Conservation (phyloP, 2,888 invertebrate genomes). For the Morpho achilles region DNA sequence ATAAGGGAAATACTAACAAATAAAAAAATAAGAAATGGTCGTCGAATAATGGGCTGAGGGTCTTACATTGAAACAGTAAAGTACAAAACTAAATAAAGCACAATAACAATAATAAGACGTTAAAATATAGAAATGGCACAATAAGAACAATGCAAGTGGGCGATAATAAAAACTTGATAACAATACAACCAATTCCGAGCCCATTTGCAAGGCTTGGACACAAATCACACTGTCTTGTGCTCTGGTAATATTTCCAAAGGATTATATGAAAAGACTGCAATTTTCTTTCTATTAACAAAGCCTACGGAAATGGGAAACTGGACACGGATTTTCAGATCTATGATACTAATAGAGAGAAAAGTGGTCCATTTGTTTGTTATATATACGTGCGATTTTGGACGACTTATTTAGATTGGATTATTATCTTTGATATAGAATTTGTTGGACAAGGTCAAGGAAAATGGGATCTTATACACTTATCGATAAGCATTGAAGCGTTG, state of each 20-base stretch:
- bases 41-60: too few relatives aligned
- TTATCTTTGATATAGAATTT: too few relatives aligned
- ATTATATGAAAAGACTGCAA: conserved; percentile 22
- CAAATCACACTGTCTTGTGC: conserved; percentile 23
- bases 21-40: too few relatives aligned
- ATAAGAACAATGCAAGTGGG: conserved; percentile 20
- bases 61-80: background rate
- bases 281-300: conserved; percentile 20
- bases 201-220: conserved; percentile 16
- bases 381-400: background rate
- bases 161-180: conserved; percentile 26
- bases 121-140: conserved; percentile 15
- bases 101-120: conserved; percentile 7
- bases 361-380: background rate
- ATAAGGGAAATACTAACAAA: too few relatives aligned
- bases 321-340: conserved; percentile 1
- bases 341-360: background rate
- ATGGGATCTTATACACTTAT: too few relatives aligned
- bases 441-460: too few relatives aligned
- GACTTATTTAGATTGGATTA: background rate
- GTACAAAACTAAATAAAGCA: background rate
- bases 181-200: conserved; percentile 26
- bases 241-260: conserved; percentile 24
- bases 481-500: too few relatives aligned
- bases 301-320: conserved; percentile 13